Evolutionary conservation across 2,797 vertebrate species (phyloP).

Genomic region (Myoxocephalus aenaeus): DNA sequence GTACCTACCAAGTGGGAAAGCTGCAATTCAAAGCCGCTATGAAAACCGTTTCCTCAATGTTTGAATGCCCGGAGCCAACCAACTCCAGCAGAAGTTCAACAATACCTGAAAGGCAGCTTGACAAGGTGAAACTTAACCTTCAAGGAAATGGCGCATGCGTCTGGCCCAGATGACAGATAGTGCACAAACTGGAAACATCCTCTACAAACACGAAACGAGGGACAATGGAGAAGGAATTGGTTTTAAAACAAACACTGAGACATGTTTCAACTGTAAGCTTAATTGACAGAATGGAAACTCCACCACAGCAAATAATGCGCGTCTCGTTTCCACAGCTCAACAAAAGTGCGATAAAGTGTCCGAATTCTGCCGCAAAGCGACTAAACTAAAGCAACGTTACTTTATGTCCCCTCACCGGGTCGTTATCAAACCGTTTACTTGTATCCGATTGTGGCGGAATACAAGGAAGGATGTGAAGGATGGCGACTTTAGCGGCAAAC

Average conservation of each 20-base stretch:
- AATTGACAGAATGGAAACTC: no score
- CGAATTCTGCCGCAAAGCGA: background rate
- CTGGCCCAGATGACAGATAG: constrained; percentile 9
- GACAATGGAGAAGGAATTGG: background rate
- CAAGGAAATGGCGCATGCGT: constrained; percentile 52
- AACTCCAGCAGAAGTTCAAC: background rate
- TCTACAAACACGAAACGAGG: background rate
- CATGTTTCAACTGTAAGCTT: background rate
- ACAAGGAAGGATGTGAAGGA: no score
- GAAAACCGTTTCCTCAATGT: constrained; percentile 69
- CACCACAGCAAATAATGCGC: no score
- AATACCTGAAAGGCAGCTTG: constrained; percentile 44
- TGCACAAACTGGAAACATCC: background rate
- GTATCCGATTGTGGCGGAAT: accelerated
- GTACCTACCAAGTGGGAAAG: background rate
- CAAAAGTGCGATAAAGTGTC: background rate
- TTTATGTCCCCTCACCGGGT: background rate
- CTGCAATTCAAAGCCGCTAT: background rate
- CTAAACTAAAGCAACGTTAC: background rate
- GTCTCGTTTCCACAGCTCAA: background rate
- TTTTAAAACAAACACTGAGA: background rate
- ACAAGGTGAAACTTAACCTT: background rate
- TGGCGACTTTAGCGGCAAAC: background rate
- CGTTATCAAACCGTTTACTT: background rate
- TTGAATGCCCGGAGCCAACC: constrained; percentile 50